These are phyloP conservation scores for Austrolebias charrua DNA, from an alignment of 2,797 vertebrate genomes.

Conservation along the genomic window DNA sequence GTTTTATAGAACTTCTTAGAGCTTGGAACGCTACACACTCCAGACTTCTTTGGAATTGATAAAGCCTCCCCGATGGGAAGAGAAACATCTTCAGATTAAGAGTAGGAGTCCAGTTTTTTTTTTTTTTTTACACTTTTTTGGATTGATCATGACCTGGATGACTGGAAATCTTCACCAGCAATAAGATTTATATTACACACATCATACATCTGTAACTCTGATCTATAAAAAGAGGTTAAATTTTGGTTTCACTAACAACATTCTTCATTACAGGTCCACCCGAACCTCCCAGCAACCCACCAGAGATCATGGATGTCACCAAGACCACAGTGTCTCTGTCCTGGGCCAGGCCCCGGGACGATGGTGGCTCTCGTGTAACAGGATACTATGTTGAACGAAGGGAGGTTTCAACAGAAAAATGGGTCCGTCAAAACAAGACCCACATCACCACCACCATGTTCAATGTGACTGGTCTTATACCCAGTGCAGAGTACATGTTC, in stretches of 20 bases:
- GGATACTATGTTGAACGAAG: constrained; percentile 96
- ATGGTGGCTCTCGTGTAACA: constrained; percentile 94
- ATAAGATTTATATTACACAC: not conserved
- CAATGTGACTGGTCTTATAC: constrained; percentile 92
- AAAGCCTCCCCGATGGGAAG: too few relatives aligned
- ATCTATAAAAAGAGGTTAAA: not conserved
- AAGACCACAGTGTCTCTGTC: constrained; percentile 91
- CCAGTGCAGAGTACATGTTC: constrained; percentile 97
- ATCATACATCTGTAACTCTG: not conserved
- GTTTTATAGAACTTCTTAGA: too few relatives aligned
- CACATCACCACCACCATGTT: constrained; percentile 99
- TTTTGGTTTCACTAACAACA: not conserved
- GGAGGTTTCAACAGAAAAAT: constrained; percentile 97
- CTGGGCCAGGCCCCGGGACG: constrained; percentile 96
- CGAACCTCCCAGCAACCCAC: constrained; percentile 94
- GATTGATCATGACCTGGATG: too few relatives aligned
- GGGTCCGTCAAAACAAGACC: constrained; percentile 97
- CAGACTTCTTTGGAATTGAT: too few relatives aligned
- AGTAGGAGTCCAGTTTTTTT: too few relatives aligned
- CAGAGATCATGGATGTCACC: constrained; percentile 94
- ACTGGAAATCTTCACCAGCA: too few relatives aligned
- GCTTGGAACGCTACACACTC: too few relatives aligned
- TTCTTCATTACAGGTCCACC: constrained; percentile 79
- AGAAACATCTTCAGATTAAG: too few relatives aligned
- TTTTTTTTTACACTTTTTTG: too few relatives aligned